Conservation (phyloP, 2,797 vertebrate genomes). For the Orientallactaga sibirica region DNA sequence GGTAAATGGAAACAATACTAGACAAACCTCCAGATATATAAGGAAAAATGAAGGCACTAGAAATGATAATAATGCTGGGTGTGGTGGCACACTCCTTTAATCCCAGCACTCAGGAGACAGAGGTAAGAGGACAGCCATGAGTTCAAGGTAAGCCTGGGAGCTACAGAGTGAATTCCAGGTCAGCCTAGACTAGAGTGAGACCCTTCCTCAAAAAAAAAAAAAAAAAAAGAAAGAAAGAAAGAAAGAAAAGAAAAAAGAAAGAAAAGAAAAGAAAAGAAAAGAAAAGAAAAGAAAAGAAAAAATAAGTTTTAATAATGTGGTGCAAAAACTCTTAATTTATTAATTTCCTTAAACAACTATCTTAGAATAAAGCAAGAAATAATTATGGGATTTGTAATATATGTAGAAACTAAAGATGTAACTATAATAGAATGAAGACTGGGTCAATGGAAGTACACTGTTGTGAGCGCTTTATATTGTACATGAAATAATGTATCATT, state of each 20-base stretch:
- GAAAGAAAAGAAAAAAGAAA: too few relatives aligned
- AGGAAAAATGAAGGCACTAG: not conserved
- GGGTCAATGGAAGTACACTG: not conserved
- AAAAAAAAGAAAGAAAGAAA: too few relatives aligned
- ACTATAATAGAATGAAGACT: not conserved
- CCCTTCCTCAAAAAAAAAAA: not conserved
- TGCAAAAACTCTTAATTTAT: not conserved
- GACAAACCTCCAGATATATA: not conserved
- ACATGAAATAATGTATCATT: not conserved
- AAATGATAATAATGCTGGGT: not conserved
- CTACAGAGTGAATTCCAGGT: too few relatives aligned
- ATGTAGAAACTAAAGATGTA: not conserved
- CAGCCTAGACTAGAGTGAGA: too few relatives aligned
- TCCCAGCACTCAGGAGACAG: too few relatives aligned
- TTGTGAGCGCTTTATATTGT: not conserved
- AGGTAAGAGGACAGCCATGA: too few relatives aligned
- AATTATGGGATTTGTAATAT: not conserved
- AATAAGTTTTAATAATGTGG: too few relatives aligned
- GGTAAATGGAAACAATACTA: constrained; percentile 11
- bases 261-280: too few relatives aligned
- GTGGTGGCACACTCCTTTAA: too few relatives aligned
- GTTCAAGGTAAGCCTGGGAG: too few relatives aligned
- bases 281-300: too few relatives aligned
- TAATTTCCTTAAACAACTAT: constrained; percentile 35
- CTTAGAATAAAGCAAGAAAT: constrained; percentile 34